phyloP scores from a whole-genome alignment of 53 echinoderm and acorn worm species.

The Antedon mediterranea region DNA sequence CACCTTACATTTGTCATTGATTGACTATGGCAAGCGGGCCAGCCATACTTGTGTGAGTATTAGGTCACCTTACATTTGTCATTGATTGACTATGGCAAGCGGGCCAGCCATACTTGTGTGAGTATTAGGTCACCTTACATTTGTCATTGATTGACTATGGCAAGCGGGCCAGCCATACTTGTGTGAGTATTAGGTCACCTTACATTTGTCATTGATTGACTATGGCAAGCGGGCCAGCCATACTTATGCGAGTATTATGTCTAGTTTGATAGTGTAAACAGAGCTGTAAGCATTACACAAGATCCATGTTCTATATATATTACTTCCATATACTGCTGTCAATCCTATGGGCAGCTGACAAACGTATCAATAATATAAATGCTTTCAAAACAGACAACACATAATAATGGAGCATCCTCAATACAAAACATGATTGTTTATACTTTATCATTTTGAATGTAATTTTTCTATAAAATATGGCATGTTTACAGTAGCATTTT shows the following conservation, averaged over 20 bases:
- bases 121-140: constrained; percentile 15
- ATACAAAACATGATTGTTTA: too few species aligned
- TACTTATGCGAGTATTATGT: constrained; percentile 52
- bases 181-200: constrained; percentile 47
- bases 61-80: not conserved
- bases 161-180: constrained; percentile 57
- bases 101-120: constrained; percentile 64
- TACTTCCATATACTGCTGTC: not conserved
- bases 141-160: constrained; percentile 68
- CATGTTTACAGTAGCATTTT: too few species aligned
- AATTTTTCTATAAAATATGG: too few species aligned
- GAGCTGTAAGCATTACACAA: too few species aligned
- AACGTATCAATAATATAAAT: too few species aligned
- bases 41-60: constrained; percentile 60
- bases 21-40: constrained; percentile 94
- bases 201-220: constrained; percentile 35
- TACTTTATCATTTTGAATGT: too few species aligned
- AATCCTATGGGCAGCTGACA: too few species aligned
- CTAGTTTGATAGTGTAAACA: too few species aligned
- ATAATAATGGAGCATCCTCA: too few species aligned
- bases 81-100: constrained; percentile 88
- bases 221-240: constrained; percentile 82
- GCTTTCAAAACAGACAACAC: too few species aligned
- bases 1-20: constrained; percentile 10
- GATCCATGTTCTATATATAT: too few species aligned